Evolutionary conservation across 2,888 invertebrate species (phyloP).

Genomic region (Athripsodes cinereus): DNA sequence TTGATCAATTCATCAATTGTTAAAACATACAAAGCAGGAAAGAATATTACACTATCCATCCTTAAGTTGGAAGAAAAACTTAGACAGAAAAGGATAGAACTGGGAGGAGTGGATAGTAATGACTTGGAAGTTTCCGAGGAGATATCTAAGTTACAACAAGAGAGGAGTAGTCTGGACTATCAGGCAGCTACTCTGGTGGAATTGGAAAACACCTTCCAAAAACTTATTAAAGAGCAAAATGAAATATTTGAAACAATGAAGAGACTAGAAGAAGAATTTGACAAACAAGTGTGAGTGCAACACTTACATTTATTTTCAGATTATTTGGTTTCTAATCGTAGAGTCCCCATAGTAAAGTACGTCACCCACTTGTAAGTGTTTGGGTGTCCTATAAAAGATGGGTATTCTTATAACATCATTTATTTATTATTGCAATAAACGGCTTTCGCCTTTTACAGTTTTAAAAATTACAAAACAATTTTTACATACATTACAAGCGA

Average conservation of each 20-base stretch:
- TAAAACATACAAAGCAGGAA: neutral
- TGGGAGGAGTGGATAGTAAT: constrained; percentile 6
- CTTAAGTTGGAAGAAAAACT: constrained; percentile 14
- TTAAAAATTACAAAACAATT: too few species aligned
- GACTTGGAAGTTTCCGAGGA: constrained; percentile 10
- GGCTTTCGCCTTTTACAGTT: too few species aligned
- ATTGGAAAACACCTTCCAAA: constrained; percentile 10
- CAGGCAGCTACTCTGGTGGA: constrained; percentile 6
- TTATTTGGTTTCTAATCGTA: too few species aligned
- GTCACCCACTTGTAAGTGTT: too few species aligned
- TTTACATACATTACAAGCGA: too few species aligned
- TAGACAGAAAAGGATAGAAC: constrained; percentile 5
- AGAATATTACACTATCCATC: neutral
- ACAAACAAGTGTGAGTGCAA: constrained; percentile 7
- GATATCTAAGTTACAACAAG: constrained; percentile 5
- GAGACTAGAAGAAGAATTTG: constrained; percentile 6
- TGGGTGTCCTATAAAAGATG: too few species aligned
- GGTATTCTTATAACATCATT: too few species aligned
- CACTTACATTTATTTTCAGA: too few species aligned
- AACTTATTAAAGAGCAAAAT: constrained; percentile 9
- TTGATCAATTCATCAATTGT: neutral
- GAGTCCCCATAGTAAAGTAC: too few species aligned
- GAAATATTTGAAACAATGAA: constrained; percentile 14
- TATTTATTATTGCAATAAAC: too few species aligned
- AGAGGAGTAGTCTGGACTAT: constrained; percentile 13